Conservation (phyloP, 1,140 invertebrate species). For the Lordiphosa mommai region DNA sequence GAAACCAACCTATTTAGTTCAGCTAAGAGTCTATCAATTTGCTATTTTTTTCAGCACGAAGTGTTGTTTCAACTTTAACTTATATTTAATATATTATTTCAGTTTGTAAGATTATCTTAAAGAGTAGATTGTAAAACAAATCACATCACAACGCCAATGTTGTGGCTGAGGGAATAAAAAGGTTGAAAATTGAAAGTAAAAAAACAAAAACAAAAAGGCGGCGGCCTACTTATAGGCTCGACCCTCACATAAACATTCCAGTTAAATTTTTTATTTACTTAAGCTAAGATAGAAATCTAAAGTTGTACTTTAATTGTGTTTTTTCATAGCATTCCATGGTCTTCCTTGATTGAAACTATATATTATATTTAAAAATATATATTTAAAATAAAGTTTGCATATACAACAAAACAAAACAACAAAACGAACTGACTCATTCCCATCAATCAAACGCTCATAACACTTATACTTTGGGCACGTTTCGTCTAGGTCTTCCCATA, state of each 20-base stretch:
- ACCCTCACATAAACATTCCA: constrained; percentile 44
- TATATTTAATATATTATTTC: constrained; percentile 52
- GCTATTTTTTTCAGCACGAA: constrained; percentile 53
- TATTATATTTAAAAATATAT: constrained; percentile 15
- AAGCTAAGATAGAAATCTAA: constrained; percentile 33
- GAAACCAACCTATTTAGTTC: constrained; percentile 15
- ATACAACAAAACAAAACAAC: constrained; percentile 24
- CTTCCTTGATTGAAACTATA: constrained; percentile 56
- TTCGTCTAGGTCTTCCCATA: constrained; percentile 35
- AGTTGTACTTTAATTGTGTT: constrained; percentile 25
- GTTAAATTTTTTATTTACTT: constrained; percentile 46
- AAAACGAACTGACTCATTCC: constrained; percentile 49
- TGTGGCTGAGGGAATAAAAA: constrained; percentile 54
- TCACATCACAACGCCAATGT: background rate
- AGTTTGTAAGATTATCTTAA: constrained; percentile 53
- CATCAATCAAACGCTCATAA: constrained; percentile 54
- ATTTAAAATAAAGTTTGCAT: constrained; percentile 70
- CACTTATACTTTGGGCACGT: constrained; percentile 62
- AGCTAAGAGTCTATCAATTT: constrained; percentile 59
- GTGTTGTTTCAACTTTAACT: constrained; percentile 67
- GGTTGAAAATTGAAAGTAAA: constrained; percentile 68
- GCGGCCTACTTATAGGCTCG: constrained; percentile 1
- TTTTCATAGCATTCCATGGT: constrained; percentile 58
- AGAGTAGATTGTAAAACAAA: constrained; percentile 54
- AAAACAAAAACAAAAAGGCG: constrained; percentile 15